These are phyloP conservation scores for Axinella damicornis DNA, from an alignment of 37 sponge, comb jelly and placozoan species.

Conservation along the genomic window DNA sequence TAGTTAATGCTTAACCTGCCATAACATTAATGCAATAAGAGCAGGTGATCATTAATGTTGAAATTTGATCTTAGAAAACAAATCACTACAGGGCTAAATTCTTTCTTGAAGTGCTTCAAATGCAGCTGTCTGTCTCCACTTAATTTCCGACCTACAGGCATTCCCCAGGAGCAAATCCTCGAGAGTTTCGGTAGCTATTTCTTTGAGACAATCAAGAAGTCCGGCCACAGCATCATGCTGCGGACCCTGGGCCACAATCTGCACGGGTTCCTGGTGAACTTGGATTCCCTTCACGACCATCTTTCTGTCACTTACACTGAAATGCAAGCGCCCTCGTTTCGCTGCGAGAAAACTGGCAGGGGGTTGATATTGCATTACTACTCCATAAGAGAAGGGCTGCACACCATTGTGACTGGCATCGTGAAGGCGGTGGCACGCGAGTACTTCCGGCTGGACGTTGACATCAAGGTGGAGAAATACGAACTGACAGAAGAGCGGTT, in stretches of 20 bases:
- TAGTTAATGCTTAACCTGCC: too few species aligned
- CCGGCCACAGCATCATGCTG: slow-evolving; percentile 78
- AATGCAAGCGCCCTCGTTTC: slow-evolving; percentile 86
- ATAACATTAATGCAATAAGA: too few species aligned
- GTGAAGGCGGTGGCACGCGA: slow-evolving; percentile 71
- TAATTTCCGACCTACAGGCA: slow-evolving; percentile 23
- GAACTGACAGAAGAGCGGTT: slow-evolving; percentile 32
- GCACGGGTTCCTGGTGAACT: slow-evolving; percentile 69
- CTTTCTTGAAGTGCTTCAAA: background rate
- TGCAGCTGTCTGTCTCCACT: background rate
- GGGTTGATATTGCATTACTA: slow-evolving; percentile 70
- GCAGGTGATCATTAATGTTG: too few species aligned
- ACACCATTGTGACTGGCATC: slow-evolving; percentile 74
- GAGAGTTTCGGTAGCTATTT: slow-evolving; percentile 73
- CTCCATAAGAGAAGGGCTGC: slow-evolving; percentile 62
- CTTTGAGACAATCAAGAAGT: slow-evolving; percentile 58
- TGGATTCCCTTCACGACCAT: slow-evolving; percentile 85
- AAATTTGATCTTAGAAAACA: background rate
- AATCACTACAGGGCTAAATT: background rate
- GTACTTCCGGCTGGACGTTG: slow-evolving; percentile 41
- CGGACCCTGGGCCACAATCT: slow-evolving; percentile 65
- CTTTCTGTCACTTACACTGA: slow-evolving; percentile 69
- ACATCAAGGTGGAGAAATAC: slow-evolving; percentile 18
- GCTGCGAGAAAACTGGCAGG: slow-evolving; percentile 39
- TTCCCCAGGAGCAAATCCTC: slow-evolving; percentile 52